Evolutionary conservation across 2,113 vertebrate genomes (phyloP).

Genomic region (Stictonetta naevosa): DNA sequence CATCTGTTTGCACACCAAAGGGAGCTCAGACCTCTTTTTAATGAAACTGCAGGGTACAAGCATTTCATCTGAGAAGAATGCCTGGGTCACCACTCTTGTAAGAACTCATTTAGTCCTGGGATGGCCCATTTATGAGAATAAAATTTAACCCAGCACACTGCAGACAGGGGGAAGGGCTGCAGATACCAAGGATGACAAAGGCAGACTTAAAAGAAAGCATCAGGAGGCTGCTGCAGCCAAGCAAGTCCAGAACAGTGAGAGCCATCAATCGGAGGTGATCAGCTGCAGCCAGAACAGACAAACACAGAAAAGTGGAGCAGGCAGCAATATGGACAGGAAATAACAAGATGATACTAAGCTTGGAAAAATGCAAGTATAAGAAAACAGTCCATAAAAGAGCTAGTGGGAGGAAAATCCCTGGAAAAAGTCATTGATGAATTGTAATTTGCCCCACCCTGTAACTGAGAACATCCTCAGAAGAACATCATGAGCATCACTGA

Average conservation of each 20-base stretch:
- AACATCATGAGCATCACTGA: background rate
- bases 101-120: background rate
- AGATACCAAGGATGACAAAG: background rate
- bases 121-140: background rate
- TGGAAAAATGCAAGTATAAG: slow-evolving; percentile 7
- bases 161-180: background rate
- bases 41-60: background rate
- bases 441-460: background rate
- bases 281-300: background rate
- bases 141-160: background rate
- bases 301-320: background rate
- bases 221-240: background rate
- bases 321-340: slow-evolving; percentile 25
- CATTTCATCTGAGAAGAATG: background rate
- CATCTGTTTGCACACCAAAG: rapidly evolving
- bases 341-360: background rate
- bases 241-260: background rate
- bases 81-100: background rate
- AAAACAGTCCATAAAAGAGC: background rate
- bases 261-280: background rate
- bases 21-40: background rate
- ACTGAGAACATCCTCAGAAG: background rate
- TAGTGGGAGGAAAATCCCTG: background rate
- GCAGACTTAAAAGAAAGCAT: background rate
- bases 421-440: background rate